Percentiles rank a stretch among this genome's conserved stretches.
Conservation (phyloP, 2,888 invertebrate species). For the Notodonta ziczac region DNA sequence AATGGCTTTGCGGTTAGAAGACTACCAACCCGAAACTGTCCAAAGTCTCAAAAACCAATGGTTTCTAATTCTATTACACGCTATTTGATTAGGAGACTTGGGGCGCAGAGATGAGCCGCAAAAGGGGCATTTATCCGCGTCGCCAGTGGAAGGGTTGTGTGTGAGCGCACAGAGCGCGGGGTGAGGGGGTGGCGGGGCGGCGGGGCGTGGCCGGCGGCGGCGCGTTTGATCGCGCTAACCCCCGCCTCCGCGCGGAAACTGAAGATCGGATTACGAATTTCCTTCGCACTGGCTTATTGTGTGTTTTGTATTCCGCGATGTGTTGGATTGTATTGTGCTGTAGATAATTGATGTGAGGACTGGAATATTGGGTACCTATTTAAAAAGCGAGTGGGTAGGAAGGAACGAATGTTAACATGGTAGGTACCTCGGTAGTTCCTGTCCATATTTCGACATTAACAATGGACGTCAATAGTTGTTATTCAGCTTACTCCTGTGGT, state of each 20-base stretch:
- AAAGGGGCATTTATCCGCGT: slow-evolving; percentile 10
- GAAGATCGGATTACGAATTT: slow-evolving; percentile 48
- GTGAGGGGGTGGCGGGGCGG: not conserved
- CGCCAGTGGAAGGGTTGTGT: slow-evolving; percentile 35
- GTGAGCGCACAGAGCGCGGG: slow-evolving; percentile 25
- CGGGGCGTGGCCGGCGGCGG: slow-evolving; percentile 37
- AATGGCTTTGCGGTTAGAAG: too few relatives aligned
- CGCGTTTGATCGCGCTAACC: slow-evolving; percentile 36
- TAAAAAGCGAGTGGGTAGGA: not conserved
- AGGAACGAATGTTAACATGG: not conserved
- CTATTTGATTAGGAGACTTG: too few relatives aligned
- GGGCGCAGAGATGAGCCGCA: not conserved
- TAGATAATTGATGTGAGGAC: not conserved
- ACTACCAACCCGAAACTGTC: not conserved
- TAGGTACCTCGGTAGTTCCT: not conserved
- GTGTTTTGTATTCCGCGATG: slow-evolving; percentile 20
- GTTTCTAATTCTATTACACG: too few relatives aligned
- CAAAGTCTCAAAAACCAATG: not conserved
- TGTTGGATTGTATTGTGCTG: slow-evolving; percentile 9
- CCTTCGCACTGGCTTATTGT: slow-evolving; percentile 32
- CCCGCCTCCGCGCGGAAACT: slow-evolving; percentile 41
- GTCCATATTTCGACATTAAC: too few relatives aligned
- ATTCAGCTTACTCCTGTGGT: too few relatives aligned
- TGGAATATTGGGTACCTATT: not conserved
- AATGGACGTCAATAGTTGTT: too few relatives aligned